Evolutionary conservation across 2,113 vertebrate species (phyloP).

Genomic region (Polypterus senegalus): DNA sequence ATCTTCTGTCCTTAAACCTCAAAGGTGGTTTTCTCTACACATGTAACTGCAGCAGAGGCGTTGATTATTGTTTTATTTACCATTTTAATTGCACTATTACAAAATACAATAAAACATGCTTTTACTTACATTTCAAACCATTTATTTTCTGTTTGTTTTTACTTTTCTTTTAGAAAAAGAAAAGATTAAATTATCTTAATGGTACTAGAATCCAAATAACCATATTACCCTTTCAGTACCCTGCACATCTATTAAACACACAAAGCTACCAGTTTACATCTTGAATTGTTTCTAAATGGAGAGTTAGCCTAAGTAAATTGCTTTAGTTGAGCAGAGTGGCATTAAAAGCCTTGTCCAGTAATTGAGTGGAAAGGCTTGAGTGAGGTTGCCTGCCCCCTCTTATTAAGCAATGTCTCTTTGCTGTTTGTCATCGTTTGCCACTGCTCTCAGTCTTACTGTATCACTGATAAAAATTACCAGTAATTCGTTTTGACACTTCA

Average conservation of each 20-base stretch:
- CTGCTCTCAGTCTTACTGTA: slow-evolving; percentile 40
- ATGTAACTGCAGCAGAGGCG: no score
- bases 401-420: slow-evolving; percentile 71
- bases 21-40: no score
- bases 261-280: slow-evolving; percentile 37
- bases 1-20: no score
- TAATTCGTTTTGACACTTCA: slow-evolving; percentile 66
- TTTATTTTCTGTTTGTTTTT: slow-evolving; percentile 21
- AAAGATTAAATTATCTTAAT: slow-evolving; percentile 52
- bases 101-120: no score
- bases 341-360: slow-evolving; percentile 91
- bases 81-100: no score
- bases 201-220: slow-evolving; percentile 66
- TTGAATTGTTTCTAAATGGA: slow-evolving; percentile 66
- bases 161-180: slow-evolving; percentile 23
- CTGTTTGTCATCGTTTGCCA: slow-evolving; percentile 61
- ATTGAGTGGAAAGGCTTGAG: slow-evolving; percentile 74
- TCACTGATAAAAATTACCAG: slow-evolving; percentile 54
- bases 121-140: no score
- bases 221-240: slow-evolving; percentile 70
- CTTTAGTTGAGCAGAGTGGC: slow-evolving; percentile 72
- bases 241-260: slow-evolving; percentile 56
- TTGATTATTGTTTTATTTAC: no score
- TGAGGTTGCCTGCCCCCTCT: slow-evolving; percentile 62
- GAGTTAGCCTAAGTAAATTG: slow-evolving; percentile 76